Percentiles rank a stretch among this genome's conserved stretches.
Evolutionary conservation across 2,888 invertebrate species (phyloP).

Genomic region (Lapara coniferarum): DNA sequence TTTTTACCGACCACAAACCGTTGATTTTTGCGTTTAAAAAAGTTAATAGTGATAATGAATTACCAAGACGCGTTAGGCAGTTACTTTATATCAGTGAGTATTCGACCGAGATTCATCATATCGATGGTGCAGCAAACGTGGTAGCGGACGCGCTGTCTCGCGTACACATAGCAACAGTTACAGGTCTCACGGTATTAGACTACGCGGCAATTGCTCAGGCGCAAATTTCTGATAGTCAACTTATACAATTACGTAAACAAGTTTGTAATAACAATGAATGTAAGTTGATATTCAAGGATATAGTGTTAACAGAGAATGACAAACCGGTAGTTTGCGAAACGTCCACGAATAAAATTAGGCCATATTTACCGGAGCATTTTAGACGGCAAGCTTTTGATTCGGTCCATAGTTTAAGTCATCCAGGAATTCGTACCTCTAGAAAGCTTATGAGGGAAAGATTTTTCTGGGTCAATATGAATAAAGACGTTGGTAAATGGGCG

Average conservation of each 20-base stretch:
- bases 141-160: conserved; percentile 36
- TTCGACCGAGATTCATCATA: conserved; percentile 33
- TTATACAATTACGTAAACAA: neutral
- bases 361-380: neutral
- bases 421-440: conserved; percentile 1
- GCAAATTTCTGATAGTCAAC: conserved; percentile 26
- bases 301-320: neutral
- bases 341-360: neutral
- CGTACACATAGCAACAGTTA: conserved; percentile 31
- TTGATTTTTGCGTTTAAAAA: conserved; percentile 30
- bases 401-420: conserved; percentile 1
- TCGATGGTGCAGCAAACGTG: conserved; percentile 32
- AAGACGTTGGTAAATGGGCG: conserved; percentile 10
- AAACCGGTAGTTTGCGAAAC: neutral
- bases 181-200: conserved; percentile 29
- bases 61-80: conserved; percentile 34
- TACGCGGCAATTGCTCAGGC: conserved; percentile 28
- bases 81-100: conserved; percentile 39
- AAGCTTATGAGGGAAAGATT: neutral
- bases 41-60: conserved; percentile 32
- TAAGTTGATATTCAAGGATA: neutral
- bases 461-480: neutral
- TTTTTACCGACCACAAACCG: conserved; percentile 36
- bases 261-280: neutral
- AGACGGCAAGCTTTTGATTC: neutral